Conservation (phyloP, 2,113 vertebrate species). For the Zosterops lateralis region DNA sequence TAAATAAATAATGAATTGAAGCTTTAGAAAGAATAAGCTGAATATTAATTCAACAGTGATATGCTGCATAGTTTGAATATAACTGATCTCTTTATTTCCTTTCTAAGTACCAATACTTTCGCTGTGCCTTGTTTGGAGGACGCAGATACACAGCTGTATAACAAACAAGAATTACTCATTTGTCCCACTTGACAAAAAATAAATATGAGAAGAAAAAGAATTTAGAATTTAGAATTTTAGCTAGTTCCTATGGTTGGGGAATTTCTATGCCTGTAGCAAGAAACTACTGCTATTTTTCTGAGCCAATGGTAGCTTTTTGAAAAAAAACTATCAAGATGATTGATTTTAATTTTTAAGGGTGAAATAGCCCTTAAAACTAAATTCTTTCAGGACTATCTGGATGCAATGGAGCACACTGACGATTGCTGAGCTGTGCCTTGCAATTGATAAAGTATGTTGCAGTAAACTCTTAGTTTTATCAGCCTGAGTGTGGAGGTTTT, state of each 20-base stretch:
- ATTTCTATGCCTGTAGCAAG: neutral
- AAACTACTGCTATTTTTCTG: neutral
- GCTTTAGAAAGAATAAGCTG: neutral
- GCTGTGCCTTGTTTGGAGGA: neutral
- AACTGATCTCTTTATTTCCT: neutral
- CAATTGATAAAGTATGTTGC: neutral
- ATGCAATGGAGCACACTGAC: neutral
- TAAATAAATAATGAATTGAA: constrained; percentile 17
- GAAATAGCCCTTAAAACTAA: neutral
- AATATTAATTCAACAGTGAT: neutral
- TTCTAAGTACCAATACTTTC: neutral
- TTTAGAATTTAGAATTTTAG: neutral
- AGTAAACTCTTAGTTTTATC: neutral
- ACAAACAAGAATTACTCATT: neutral
- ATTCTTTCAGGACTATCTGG: neutral
- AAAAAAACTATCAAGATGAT: neutral
- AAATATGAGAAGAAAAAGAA: neutral
- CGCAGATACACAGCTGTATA: neutral
- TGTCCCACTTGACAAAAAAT: neutral
- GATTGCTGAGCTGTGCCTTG: neutral
- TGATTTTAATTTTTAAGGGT: constrained; percentile 1
- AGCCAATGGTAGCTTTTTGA: neutral
- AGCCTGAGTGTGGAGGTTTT: neutral
- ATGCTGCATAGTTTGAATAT: neutral
- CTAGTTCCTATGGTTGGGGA: neutral